These are phyloP conservation scores for Probosciger aterrimus DNA, from an alignment of 2,113 vertebrate genomes.

Conservation along the genomic window DNA sequence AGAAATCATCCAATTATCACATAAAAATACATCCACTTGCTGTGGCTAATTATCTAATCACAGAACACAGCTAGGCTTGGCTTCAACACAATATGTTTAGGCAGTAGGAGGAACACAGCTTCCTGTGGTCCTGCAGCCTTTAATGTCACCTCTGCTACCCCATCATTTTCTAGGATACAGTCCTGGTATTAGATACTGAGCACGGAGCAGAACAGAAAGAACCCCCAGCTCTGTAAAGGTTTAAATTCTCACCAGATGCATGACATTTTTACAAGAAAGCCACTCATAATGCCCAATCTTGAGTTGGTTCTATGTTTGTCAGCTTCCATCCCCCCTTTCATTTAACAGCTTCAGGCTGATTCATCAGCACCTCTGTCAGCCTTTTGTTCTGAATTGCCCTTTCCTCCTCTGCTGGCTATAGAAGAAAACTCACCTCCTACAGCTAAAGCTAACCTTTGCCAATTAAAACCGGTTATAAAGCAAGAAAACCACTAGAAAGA, in stretches of 20 bases:
- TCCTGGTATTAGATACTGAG: background rate
- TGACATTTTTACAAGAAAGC: background rate
- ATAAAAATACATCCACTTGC: background rate
- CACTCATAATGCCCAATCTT: background rate
- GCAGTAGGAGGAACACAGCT: background rate
- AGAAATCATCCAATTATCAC: background rate
- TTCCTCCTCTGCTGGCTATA: background rate
- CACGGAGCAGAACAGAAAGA: background rate
- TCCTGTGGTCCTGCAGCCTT: background rate
- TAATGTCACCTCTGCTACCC: background rate
- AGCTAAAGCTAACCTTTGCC: background rate
- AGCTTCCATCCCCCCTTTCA: background rate
- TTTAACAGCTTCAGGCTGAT: slow-evolving; percentile 18
- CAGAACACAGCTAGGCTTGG: background rate
- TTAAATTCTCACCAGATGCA: background rate
- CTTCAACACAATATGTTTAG: background rate
- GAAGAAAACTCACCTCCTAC: background rate
- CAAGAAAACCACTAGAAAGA: background rate
- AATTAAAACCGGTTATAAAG: background rate
- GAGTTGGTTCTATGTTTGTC: background rate
- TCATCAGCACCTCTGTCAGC: background rate
- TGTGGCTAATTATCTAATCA: background rate
- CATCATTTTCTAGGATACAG: background rate
- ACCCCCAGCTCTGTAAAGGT: background rate
- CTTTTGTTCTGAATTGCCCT: background rate